Base-by-base conservation (phyloP, 2,888 invertebrate genomes). In the Synanthedon vespiformis region DNA sequence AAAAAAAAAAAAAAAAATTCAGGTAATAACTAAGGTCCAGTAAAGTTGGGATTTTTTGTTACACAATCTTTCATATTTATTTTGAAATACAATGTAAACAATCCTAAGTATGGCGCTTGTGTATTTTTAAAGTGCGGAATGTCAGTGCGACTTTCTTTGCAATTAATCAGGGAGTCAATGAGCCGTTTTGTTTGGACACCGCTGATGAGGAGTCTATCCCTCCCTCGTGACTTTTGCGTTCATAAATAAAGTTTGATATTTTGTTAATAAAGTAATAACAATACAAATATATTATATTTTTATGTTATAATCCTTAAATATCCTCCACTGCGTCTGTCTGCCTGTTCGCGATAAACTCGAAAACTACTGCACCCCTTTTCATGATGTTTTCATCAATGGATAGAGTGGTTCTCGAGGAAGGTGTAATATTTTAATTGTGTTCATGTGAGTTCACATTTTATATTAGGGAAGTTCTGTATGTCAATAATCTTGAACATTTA, bases 91-190 rank as follows among this genome's bases (percentile, higher is more conserved):
- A 10, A 34, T 34, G 13, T 44, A 44, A 13, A 14, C n/a, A 44
- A 44, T 44, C n/a, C 14, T 44, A 13, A 44, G 5, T 44, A 44
- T 44, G n/a, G 44, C 14, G 11, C 13, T 44, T 41, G 5, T 41
- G 11, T 44, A 44, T 48, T 48, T 48, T 48, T 48, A 44, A 22
- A 44, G 70, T 70, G 70, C 68, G 70, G 70, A 82, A 83, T 84
- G 87, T 86, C 87, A 77, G 66, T 68, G 70, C 69, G 72, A 71
- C 66, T 79, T 73, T 74, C 67, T 68, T 74, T 66, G 75, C 76
- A 82, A 87, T 87, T 86, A 86, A 84, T 87, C 87, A 86, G 76
- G 64, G 73, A 83, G 83, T 80, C 85, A 86, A 86, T 86, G 87
- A 87, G 86, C 82, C 86, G 76, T 84, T 77, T 72, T 77, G 80